Base-by-base conservation (phyloP, 1,140 invertebrate species). In the Melitaea cinxia region DNA sequence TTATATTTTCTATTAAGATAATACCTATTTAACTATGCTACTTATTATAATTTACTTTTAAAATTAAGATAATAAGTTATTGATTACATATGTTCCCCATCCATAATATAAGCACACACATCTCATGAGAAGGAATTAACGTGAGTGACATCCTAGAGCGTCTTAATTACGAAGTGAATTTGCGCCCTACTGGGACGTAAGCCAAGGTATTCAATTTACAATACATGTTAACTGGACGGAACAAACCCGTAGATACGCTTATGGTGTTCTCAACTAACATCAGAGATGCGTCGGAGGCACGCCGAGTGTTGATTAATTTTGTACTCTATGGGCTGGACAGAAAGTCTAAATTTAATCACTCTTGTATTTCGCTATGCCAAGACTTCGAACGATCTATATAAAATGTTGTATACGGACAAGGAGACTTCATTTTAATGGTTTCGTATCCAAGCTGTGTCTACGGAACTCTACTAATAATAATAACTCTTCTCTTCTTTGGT, bases 161-260 rank as follows among this genome's bases (percentile, higher is more conserved):
- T 33, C 30, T 67, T 55, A 67, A 61, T 54, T 67, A 49, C 52
- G 23, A 21, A 47, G 50, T 39, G 28, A 23, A 50, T 45, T 33
- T 53, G 37, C 24, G 54, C 42, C 45, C 69, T 50, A 59, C 42
- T 58, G 69, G 69, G 60, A 68, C 60, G 58, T 42, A 24, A 64
- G 69, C 69, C 69, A 67, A 68, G 47, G 52, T 72, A 65, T 72
- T 68, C 69, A 72, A 72, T 68, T 68, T 59, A 56, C 63, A 53
- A 50, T 53, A 55, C 55, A 60, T 47, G 58, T 56, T 49, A 55
- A 54, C 42, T 47, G 53, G 42, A 15, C 62, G 53, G 17, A 15
- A 56, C 54, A 42, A 26, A 45, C 37, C 15, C 37, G 39, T 57
- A 57, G 53, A 55, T 39, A 14, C 23, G 14, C 21, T 42, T 42